Conservation (phyloP, 2,888 invertebrate species). For the Tinea semifulvella region DNA sequence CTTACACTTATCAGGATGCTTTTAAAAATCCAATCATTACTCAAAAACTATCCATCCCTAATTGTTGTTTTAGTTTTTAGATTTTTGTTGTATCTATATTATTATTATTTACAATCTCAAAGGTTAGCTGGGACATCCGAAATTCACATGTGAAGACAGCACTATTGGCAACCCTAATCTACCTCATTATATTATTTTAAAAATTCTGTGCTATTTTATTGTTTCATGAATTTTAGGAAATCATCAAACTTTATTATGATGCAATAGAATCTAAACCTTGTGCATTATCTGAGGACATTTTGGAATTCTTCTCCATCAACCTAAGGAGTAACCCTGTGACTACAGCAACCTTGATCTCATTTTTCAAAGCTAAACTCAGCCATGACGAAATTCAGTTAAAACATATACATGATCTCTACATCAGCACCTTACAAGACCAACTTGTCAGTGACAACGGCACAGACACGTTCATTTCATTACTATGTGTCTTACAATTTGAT, state of each 20-base stretch:
- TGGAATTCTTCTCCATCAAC: conserved; percentile 51
- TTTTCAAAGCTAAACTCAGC: conserved; percentile 32
- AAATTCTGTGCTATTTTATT: too few relatives aligned
- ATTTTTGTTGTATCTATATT: background rate
- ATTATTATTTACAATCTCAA: too few relatives aligned
- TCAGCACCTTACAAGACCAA: conserved; percentile 43
- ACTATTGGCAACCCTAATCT: too few relatives aligned
- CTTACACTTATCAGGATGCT: too few relatives aligned
- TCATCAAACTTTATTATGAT: conserved; percentile 40
- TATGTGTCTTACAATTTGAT: conserved; percentile 45
- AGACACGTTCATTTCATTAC: conserved; percentile 43
- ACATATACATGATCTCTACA: conserved; percentile 41
- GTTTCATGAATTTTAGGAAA: conserved; percentile 36
- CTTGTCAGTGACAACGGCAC: conserved; percentile 34
- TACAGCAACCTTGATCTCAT: conserved; percentile 36
- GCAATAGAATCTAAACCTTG: conserved; percentile 36
- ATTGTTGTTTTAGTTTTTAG: too few relatives aligned
- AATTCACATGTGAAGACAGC: too few relatives aligned
- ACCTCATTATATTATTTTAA: too few relatives aligned
- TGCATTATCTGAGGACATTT: conserved; percentile 35
- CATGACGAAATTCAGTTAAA: conserved; percentile 28
- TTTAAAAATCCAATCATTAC: too few relatives aligned
- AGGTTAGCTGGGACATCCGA: too few relatives aligned
- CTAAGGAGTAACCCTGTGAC: conserved; percentile 53
- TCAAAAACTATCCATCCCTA: too few relatives aligned